These are phyloP conservation scores for Craterocephalus amniculus DNA, from an alignment of 2,797 vertebrate species.

Conservation along the genomic window DNA sequence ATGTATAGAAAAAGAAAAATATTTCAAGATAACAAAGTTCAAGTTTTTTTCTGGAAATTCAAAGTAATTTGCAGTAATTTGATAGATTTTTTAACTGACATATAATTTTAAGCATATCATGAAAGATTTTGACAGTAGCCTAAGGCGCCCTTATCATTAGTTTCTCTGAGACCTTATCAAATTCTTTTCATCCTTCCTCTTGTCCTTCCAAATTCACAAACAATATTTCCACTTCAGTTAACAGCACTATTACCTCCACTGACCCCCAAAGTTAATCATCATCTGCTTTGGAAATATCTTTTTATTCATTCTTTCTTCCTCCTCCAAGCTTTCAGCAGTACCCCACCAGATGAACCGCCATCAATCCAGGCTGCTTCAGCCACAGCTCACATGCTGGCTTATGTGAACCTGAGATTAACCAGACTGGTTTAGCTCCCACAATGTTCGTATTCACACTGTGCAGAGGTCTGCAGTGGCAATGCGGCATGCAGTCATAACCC, in stretches of 20 bases:
- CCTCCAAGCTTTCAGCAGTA: slow-evolving; percentile 7
- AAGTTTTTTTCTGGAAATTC: background rate
- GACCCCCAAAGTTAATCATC: slow-evolving; percentile 21
- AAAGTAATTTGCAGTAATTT: background rate
- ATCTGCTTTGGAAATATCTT: slow-evolving; percentile 14
- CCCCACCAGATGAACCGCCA: background rate
- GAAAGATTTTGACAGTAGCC: slow-evolving; percentile 1
- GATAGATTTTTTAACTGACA: background rate
- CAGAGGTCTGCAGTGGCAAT: slow-evolving; percentile 40
- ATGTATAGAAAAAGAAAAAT: background rate
- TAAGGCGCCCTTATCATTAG: background rate
- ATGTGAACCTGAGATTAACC: slow-evolving; percentile 65
- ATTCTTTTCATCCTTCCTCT: slow-evolving; percentile 9
- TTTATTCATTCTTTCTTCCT: slow-evolving; percentile 34
- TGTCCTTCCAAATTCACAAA: slow-evolving; percentile 13
- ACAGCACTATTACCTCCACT: slow-evolving; percentile 8
- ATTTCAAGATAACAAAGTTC: background rate
- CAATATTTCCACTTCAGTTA: slow-evolving; percentile 9
- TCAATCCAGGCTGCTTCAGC: slow-evolving; percentile 29
- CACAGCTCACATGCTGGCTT: slow-evolving; percentile 54
- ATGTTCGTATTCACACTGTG: slow-evolving; percentile 37
- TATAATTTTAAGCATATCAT: background rate
- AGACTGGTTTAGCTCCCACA: slow-evolving; percentile 43
- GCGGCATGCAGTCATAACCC: slow-evolving; percentile 65
- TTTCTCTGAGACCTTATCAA: background rate